These are phyloP conservation scores for Diarsia dahlii DNA, from an alignment of 2,888 invertebrate species.

Conservation along the genomic window DNA sequence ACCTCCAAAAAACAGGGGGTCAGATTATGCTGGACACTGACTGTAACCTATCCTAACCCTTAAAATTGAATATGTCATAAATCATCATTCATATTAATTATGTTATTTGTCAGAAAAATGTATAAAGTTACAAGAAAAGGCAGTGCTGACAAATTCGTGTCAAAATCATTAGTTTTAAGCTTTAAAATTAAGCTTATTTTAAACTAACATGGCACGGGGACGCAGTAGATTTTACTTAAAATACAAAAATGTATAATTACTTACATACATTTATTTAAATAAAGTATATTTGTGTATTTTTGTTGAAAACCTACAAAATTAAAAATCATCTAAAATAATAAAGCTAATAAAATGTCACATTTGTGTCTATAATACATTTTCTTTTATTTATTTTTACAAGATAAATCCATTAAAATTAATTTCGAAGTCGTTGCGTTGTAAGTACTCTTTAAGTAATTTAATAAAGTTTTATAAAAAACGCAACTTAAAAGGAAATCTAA, in stretches of 20 bases:
- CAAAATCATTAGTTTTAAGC: constrained; percentile 23
- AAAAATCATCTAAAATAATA: constrained; percentile 39
- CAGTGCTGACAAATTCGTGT: constrained; percentile 42
- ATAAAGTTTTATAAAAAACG: background rate
- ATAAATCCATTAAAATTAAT: background rate
- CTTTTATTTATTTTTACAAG: no score
- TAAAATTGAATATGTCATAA: background rate
- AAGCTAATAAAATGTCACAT: constrained; percentile 45
- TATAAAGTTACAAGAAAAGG: constrained; percentile 41
- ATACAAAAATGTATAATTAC: constrained; percentile 38
- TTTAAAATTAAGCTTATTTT: constrained; percentile 19
- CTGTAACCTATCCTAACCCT: no score
- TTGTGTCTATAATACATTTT: constrained; percentile 10
- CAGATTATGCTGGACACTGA: no score
- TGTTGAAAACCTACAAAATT: constrained; percentile 24
- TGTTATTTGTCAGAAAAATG: constrained; percentile 13
- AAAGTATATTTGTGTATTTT: constrained; percentile 36
- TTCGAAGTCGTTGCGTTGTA: constrained; percentile 38
- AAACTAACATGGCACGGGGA: constrained; percentile 53
- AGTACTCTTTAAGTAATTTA: background rate
- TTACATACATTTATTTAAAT: constrained; percentile 14
- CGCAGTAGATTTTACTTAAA: constrained; percentile 29
- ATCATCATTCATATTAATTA: background rate
- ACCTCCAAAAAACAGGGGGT: no score
- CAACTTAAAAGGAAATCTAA: background rate